These are phyloP conservation scores for Agonopterix heracliana DNA, from an alignment of 2,888 invertebrate genomes.

Conservation along the genomic window DNA sequence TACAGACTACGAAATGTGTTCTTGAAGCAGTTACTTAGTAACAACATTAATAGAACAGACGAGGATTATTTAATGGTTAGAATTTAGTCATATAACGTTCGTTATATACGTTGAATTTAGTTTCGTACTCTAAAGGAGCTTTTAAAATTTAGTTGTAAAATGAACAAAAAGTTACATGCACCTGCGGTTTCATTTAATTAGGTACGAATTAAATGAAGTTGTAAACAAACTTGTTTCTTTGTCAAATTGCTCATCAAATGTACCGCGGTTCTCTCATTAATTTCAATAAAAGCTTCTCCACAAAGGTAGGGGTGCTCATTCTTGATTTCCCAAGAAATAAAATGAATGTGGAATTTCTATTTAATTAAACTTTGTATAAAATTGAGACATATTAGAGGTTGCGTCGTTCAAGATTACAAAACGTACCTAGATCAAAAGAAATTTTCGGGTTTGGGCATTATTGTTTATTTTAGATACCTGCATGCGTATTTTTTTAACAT, in stretches of 20 bases:
- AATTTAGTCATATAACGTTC: too few species aligned
- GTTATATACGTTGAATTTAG: too few species aligned
- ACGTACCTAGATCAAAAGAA: conserved; percentile 2
- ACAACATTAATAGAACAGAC: neutral
- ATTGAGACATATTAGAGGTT: conserved; percentile 1
- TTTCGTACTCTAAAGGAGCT: too few species aligned
- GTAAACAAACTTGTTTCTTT: conserved; percentile 22
- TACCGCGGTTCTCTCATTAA: conserved; percentile 25
- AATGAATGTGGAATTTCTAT: conserved; percentile 15
- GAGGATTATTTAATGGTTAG: too few species aligned
- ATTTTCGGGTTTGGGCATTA: neutral
- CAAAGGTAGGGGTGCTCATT: conserved; percentile 16
- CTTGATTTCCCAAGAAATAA: conserved; percentile 16
- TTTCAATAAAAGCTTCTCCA: conserved; percentile 25
- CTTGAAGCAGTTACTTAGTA: neutral
- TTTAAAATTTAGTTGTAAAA: too few species aligned
- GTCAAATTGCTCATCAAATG: conserved; percentile 22
- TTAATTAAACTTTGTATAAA: conserved; percentile 6
- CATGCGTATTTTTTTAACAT: too few species aligned
- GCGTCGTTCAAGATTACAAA: conserved; percentile 1
- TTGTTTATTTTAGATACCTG: neutral
- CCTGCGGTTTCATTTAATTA: neutral
- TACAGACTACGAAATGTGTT: too few species aligned
- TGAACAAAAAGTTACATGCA: too few species aligned
- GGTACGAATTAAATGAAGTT: conserved; percentile 14